phyloP scores from a whole-genome alignment of 2,113 vertebrate genomes.

The Periophthalmodon schlosseri region DNA sequence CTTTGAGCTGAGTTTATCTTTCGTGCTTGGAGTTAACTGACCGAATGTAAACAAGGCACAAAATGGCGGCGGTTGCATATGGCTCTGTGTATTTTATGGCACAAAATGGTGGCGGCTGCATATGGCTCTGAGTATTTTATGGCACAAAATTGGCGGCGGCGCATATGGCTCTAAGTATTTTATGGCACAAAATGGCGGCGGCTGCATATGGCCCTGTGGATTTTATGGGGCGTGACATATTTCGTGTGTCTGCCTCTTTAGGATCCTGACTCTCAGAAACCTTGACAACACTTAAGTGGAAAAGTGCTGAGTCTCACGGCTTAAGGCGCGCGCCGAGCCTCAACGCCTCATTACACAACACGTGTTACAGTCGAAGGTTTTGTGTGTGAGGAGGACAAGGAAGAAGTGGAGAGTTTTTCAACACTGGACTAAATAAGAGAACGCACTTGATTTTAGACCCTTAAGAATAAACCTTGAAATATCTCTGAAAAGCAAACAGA shows the following conservation, averaged over 20 bases:
- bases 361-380: constrained; percentile 1
- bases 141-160: no score
- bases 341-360: background rate
- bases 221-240: background rate
- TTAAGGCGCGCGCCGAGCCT: background rate
- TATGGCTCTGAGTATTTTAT: background rate
- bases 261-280: constrained; percentile 1
- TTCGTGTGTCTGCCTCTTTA: constrained; percentile 1
- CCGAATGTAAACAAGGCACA: background rate
- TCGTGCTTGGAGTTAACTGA: background rate
- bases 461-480: background rate
- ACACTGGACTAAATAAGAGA: background rate
- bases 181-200: background rate
- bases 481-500: no score
- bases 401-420: background rate
- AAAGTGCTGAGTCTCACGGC: constrained; percentile 1
- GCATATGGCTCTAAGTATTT: background rate
- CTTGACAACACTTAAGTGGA: background rate
- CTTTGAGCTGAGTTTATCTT: background rate
- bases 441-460: background rate
- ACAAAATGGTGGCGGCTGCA: background rate
- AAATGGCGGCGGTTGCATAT: no score
- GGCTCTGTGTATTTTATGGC: background rate
- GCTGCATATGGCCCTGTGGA: background rate
- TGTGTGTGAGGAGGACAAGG: background rate